phyloP scores from a whole-genome alignment of 2,113 vertebrate species.

The Podiceps cristatus region DNA sequence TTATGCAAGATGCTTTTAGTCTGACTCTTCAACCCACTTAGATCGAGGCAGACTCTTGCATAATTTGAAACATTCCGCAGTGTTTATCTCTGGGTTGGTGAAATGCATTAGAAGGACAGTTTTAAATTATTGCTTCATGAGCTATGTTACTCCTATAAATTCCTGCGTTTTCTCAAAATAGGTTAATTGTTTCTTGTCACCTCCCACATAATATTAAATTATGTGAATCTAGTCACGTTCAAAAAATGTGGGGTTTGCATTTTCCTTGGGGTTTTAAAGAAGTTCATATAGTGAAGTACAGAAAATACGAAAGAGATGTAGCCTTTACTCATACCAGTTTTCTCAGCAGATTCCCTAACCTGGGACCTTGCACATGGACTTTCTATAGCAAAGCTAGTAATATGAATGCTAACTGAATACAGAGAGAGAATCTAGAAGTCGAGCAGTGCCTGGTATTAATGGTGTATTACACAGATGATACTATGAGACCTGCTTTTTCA shows the following conservation, averaged over 20 bases:
- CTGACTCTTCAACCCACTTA: conserved; percentile 36
- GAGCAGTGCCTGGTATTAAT: background rate
- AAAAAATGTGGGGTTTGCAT: background rate
- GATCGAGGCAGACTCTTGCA: background rate
- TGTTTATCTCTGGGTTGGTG: conserved; percentile 26
- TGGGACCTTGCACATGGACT: background rate
- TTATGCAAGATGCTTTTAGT: conserved; percentile 35
- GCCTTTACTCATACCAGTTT: background rate
- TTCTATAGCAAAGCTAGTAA: too few species aligned
- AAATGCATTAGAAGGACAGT: conserved; percentile 27
- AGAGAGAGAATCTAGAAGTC: background rate
- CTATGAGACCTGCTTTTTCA: background rate
- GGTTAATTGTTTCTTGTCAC: conserved; percentile 32
- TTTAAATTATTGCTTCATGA: conserved; percentile 30
- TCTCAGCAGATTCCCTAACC: background rate
- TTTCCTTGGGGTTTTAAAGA: background rate
- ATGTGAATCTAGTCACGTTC: background rate
- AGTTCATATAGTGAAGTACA: background rate
- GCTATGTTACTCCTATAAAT: background rate
- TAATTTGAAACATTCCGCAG: conserved; percentile 42
- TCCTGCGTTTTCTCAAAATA: background rate
- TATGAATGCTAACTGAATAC: background rate
- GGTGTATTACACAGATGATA: background rate
- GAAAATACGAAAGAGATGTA: background rate
- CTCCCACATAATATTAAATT: conserved; percentile 14